These are phyloP conservation scores for Augochlorella aurata DNA, from an alignment of 2,888 invertebrate genomes.

Conservation along the genomic window DNA sequence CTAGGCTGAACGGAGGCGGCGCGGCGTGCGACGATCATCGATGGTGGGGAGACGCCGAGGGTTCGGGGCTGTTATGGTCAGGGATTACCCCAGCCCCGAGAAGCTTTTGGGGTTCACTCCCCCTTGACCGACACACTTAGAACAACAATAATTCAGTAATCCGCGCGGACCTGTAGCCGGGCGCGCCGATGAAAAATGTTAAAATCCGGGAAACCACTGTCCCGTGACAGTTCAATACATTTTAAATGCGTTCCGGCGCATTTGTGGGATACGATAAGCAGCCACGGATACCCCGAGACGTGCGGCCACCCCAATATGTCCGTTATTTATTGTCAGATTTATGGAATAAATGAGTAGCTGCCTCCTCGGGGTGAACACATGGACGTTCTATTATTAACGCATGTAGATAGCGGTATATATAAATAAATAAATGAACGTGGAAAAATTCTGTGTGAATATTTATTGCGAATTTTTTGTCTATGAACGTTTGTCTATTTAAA, in stretches of 20 bases:
- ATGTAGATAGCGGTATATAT: neutral
- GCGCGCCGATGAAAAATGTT: constrained; percentile 81
- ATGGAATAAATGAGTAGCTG: constrained; percentile 79
- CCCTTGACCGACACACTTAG: constrained; percentile 71
- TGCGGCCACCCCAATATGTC: constrained; percentile 72
- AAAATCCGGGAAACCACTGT: constrained; percentile 78
- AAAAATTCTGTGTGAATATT: constrained; percentile 9
- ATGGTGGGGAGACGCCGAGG: neutral
- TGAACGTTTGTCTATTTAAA: neutral
- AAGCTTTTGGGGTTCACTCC: constrained; percentile 60
- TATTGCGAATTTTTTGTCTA: neutral
- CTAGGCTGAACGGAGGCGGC: constrained; percentile 4
- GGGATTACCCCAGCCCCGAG: constrained; percentile 56
- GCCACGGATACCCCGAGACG: constrained; percentile 46
- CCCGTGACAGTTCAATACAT: constrained; percentile 82
- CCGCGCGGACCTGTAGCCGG: constrained; percentile 66
- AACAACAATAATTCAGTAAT: constrained; percentile 78
- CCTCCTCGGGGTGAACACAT: constrained; percentile 29
- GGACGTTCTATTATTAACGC: constrained; percentile 71
- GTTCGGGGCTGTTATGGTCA: constrained; percentile 60
- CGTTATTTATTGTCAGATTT: constrained; percentile 82
- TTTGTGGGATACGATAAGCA: constrained; percentile 78
- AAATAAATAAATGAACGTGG: constrained; percentile 8
- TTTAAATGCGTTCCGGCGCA: constrained; percentile 82
- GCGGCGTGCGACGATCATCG: neutral